phyloP scores from a whole-genome alignment of 2,113 vertebrate species.

The Brachyistius frenatus region DNA sequence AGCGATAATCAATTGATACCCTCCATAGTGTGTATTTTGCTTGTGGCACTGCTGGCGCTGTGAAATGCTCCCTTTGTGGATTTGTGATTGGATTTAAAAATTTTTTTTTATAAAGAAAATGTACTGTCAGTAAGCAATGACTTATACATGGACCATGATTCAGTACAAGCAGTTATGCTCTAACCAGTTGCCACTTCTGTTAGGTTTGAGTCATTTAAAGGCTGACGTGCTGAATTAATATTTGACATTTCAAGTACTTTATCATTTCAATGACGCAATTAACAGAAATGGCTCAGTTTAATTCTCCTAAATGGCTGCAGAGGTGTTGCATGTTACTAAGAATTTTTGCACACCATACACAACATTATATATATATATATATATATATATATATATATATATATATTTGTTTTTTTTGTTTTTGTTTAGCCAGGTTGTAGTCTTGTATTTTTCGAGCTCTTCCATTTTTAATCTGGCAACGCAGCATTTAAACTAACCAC shows the following conservation, averaged over 20 bases:
- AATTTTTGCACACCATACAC: neutral
- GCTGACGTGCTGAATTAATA: constrained; percentile 46
- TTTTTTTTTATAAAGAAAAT: constrained; percentile 9
- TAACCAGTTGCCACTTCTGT: constrained; percentile 52
- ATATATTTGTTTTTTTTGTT: neutral
- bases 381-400: too few relatives aligned
- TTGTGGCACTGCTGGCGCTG: constrained; percentile 20
- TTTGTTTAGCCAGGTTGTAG: constrained; percentile 17
- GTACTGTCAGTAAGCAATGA: constrained; percentile 30
- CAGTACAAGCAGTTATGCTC: constrained; percentile 32
- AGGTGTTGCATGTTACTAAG: constrained; percentile 6
- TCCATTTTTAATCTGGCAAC: constrained; percentile 26
- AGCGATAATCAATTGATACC: constrained; percentile 41
- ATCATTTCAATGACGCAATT: constrained; percentile 21
- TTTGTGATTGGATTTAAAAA: constrained; percentile 57
- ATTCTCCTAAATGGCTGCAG: constrained; percentile 17
- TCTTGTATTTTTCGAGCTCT: constrained; percentile 6
- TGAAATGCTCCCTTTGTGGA: constrained; percentile 61
- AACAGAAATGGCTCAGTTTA: constrained; percentile 44
- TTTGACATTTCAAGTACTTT: constrained; percentile 45
- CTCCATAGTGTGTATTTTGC: constrained; percentile 44
- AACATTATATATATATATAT: neutral
- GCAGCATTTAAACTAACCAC: constrained; percentile 41
- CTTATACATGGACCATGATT: constrained; percentile 38
- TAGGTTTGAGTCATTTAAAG: constrained; percentile 37